These are phyloP conservation scores for Hedya salicella DNA, from an alignment of 2,888 invertebrate genomes.

Conservation along the genomic window DNA sequence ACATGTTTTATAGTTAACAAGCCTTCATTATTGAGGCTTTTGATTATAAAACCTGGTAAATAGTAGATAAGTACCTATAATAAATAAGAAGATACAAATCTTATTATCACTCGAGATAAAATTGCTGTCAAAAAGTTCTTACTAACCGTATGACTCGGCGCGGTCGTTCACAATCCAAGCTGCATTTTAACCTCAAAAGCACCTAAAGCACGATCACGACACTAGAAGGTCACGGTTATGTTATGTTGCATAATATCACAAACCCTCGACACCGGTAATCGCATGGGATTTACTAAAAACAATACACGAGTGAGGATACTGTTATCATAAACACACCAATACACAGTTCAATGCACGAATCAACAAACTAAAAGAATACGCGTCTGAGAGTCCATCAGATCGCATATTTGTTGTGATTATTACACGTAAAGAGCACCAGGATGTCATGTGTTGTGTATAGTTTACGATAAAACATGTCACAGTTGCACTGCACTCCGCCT, in stretches of 20 bases:
- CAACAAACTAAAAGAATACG: slow-evolving; percentile 73
- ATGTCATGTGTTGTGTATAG: slow-evolving; percentile 74
- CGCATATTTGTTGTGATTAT: slow-evolving; percentile 73
- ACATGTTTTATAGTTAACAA: not conserved
- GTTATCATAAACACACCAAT: slow-evolving; percentile 82
- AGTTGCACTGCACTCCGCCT: slow-evolving; percentile 81
- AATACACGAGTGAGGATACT: slow-evolving; percentile 77
- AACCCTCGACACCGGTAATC: slow-evolving; percentile 71
- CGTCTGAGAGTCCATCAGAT: slow-evolving; percentile 68
- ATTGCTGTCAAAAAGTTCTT: slow-evolving; percentile 60
- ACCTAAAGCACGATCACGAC: slow-evolving; percentile 77
- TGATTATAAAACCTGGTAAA: slow-evolving; percentile 40
- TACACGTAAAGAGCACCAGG: slow-evolving; percentile 71
- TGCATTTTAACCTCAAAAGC: slow-evolving; percentile 84
- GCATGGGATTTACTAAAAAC: slow-evolving; percentile 70
- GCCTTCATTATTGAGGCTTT: not conserved
- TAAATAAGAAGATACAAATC: slow-evolving; percentile 63
- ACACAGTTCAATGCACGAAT: slow-evolving; percentile 81
- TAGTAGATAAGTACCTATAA: slow-evolving; percentile 49
- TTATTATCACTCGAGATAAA: slow-evolving; percentile 71
- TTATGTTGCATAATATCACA: slow-evolving; percentile 80
- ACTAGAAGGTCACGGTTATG: slow-evolving; percentile 82
- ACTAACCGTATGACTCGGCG: slow-evolving; percentile 83
- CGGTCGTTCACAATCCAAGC: slow-evolving; percentile 81
- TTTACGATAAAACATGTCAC: slow-evolving; percentile 83